These are phyloP conservation scores for Conistra vaccinii DNA, from an alignment of 2,888 invertebrate genomes.

Conservation along the genomic window DNA sequence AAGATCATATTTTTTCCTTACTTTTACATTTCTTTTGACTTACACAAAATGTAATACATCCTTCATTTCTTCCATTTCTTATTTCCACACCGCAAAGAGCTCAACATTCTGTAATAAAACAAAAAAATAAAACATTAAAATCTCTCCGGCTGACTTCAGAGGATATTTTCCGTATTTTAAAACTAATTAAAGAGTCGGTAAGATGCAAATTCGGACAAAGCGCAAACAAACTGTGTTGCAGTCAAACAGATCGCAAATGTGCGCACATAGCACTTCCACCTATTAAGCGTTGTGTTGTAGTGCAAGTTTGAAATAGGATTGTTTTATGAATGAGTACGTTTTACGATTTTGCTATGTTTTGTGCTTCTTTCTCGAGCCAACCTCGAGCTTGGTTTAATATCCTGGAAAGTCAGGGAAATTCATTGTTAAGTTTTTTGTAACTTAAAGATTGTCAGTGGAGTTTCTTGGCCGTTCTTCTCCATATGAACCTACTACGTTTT, in stretches of 20 bases:
- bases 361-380: too few relatives aligned
- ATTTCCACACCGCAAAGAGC: background rate
- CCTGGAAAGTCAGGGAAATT: too few relatives aligned
- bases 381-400: background rate
- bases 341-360: background rate
- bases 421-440: too few relatives aligned
- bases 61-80: background rate
- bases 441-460: too few relatives aligned
- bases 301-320: slow-evolving; percentile 9
- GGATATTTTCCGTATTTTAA: slow-evolving; percentile 17
- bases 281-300: slow-evolving; percentile 59
- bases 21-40: background rate
- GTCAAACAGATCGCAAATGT: slow-evolving; percentile 57
- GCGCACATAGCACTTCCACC: slow-evolving; percentile 59
- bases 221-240: slow-evolving; percentile 54
- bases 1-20: background rate
- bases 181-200: slow-evolving; percentile 47
- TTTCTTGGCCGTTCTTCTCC: too few relatives aligned
- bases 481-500: too few relatives aligned
- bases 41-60: background rate
- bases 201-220: slow-evolving; percentile 55
- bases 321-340: background rate
- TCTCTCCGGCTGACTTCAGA: background rate
- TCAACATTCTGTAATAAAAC: slow-evolving; percentile 13
- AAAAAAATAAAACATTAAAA: background rate